These are phyloP conservation scores for Ormyrus thymus DNA, from an alignment of 2,888 invertebrate species.

Conservation along the genomic window DNA sequence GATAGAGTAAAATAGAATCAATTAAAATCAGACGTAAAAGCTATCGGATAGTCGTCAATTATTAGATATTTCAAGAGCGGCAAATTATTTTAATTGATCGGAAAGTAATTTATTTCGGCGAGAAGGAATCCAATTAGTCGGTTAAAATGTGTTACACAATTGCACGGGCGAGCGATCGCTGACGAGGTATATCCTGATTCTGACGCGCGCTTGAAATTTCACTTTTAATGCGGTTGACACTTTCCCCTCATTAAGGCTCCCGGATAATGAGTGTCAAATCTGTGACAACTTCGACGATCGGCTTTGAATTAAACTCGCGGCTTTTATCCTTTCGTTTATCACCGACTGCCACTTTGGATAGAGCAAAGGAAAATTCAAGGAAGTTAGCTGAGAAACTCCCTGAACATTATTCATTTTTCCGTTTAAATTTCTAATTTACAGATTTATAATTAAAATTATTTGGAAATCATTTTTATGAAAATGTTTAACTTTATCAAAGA, in stretches of 20 bases:
- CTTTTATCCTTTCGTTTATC: too few species aligned
- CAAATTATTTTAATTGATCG: not conserved
- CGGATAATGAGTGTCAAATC: conserved; percentile 22
- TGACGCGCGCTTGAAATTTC: conserved; percentile 9
- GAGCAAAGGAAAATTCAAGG: too few species aligned
- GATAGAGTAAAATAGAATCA: not conserved
- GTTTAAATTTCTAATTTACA: too few species aligned
- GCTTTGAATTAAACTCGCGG: not conserved
- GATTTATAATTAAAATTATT: too few species aligned
- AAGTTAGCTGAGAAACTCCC: too few species aligned
- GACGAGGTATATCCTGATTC: conserved; percentile 19
- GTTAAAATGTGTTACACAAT: conserved; percentile 6
- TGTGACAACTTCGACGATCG: not conserved
- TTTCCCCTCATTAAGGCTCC: conserved; percentile 27
- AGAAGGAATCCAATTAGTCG: conserved; percentile 11
- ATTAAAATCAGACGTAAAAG: too few species aligned
- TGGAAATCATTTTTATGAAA: too few species aligned
- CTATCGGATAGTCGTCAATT: too few species aligned
- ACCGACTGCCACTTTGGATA: too few species aligned
- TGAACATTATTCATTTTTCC: too few species aligned
- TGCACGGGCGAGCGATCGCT: not conserved
- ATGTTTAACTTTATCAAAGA: too few species aligned
- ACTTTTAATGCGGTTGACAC: conserved; percentile 24
- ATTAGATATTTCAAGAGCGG: too few species aligned
- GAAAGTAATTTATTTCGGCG: not conserved